Evolutionary conservation across 2,797 vertebrate species (phyloP), one percentile per base, ranked within the genome.

Genomic region (Cyprinodon diabolis): DNA sequence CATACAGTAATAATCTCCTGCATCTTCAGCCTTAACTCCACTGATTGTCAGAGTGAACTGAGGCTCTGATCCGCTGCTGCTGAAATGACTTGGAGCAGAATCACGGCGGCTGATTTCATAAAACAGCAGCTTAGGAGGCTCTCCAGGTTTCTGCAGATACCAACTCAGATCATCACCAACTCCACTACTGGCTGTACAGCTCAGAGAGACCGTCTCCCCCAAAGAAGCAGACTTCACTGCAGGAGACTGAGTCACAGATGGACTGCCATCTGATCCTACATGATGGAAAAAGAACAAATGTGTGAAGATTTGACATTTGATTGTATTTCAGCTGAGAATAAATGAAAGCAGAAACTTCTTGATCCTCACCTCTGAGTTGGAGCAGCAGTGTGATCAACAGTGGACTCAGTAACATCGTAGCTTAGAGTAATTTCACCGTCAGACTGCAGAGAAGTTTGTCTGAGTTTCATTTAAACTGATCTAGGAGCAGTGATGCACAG

Each of bases 81-180:
- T 78, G 43, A 81, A 76, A 17, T 5, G 76, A 77, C 37, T 60
- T 0, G 57, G 54, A 43, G 73, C 78, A 63, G 75, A 77, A 9
- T 52, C 0, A 66, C 13, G 37, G 0, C 0, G 23, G 11, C 2
- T 66, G 71, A 62, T 57, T 54, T 60, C 4, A 70, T 79, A 75
- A 51, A 87, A 81, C 48, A 87, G 74, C 37, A 82, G 80, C 80
- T 87, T 84, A 37, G 79, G 78, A 76, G 69, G 6, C 51, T 84
- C 77, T 71, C 81, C 82, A 43, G 79, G 55, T 78, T 84, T 85
- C 72, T 85, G 89, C 65, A 75, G 82, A 14, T 85, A 88, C 81
- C 87, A 90, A 1, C 43, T 65, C 35, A 89, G 81, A 66, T 81
- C 74, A 75, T n/a, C 13, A 15, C 13, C n/a, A 14, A 87, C 12